phyloP scores from a whole-genome alignment of 2,888 invertebrate genomes.

The Anticlea derivata region DNA sequence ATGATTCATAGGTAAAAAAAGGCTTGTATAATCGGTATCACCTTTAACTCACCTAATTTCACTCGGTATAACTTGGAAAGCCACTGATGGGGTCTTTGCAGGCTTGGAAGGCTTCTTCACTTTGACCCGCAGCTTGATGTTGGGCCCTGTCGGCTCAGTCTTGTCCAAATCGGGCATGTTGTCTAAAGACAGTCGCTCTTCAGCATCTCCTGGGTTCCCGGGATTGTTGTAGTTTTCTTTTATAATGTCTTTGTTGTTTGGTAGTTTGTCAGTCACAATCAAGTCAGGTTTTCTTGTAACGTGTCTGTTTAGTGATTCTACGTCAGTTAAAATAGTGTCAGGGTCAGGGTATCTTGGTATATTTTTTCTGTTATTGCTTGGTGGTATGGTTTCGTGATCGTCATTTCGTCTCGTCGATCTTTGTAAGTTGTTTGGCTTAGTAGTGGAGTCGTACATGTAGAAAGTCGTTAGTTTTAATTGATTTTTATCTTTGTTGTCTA shows the following conservation, averaged over 20 bases:
- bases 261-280: slow-evolving; percentile 24
- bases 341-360: slow-evolving; percentile 18
- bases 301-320: slow-evolving; percentile 15
- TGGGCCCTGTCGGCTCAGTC: slow-evolving; percentile 49
- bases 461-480: slow-evolving; percentile 70
- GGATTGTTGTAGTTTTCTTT: slow-evolving; percentile 53
- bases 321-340: slow-evolving; percentile 2
- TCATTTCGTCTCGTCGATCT: slow-evolving; percentile 74
- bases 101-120: slow-evolving; percentile 54
- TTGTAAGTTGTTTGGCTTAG: slow-evolving; percentile 65
- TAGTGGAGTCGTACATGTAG: slow-evolving; percentile 69
- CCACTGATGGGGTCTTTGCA: slow-evolving; percentile 71
- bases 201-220: slow-evolving; percentile 48
- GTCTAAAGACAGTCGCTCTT: slow-evolving; percentile 64
- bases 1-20: too few species aligned
- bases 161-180: slow-evolving; percentile 58
- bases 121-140: slow-evolving; percentile 43
- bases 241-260: slow-evolving; percentile 40
- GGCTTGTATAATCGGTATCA: too few species aligned
- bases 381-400: slow-evolving; percentile 49
- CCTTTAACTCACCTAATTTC: slow-evolving; percentile 69
- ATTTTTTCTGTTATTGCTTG: slow-evolving; percentile 46
- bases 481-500: slow-evolving; percentile 41
- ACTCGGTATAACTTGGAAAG: slow-evolving; percentile 78
- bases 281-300: slow-evolving; percentile 31